Evolutionary conservation across 2,888 invertebrate genomes (phyloP).

Genomic region (Folsomia candida): DNA sequence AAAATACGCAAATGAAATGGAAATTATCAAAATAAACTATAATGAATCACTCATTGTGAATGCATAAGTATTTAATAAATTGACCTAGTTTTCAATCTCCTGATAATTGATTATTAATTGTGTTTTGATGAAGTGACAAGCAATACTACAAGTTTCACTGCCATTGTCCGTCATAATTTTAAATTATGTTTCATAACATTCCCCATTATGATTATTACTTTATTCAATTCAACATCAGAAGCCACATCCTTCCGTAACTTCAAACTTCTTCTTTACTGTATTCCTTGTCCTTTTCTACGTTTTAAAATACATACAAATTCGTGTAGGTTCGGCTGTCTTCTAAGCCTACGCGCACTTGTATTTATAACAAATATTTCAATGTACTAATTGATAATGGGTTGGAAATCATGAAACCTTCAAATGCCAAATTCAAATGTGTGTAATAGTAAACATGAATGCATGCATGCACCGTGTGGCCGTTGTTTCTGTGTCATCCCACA

Average conservation of each 20-base stretch:
- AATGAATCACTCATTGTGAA: too few relatives aligned
- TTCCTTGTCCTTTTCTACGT: not conserved
- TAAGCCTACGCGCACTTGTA: constrained; percentile 8
- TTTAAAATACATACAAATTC: too few relatives aligned
- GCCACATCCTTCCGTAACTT: not conserved
- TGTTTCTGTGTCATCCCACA: too few relatives aligned
- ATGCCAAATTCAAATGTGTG: too few relatives aligned
- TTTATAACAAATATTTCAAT: not conserved
- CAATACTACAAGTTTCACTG: not conserved
- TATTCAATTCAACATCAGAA: not conserved
- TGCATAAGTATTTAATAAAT: not conserved
- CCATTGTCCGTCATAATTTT: not conserved
- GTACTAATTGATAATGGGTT: too few relatives aligned
- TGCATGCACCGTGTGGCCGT: too few relatives aligned
- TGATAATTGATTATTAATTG: not conserved
- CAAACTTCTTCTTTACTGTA: not conserved
- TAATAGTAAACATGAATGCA: too few relatives aligned
- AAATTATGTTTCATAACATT: not conserved
- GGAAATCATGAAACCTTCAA: too few relatives aligned
- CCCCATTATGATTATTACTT: not conserved
- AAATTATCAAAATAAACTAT: not conserved
- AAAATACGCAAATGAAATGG: constrained; percentile 6
- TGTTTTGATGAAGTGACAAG: not conserved
- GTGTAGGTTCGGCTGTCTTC: too few relatives aligned
- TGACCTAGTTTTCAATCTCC: not conserved